Evolutionary conservation across 2,113 vertebrate genomes (phyloP), one percentile per base, ranked within the genome.

Genomic region (Malaclemys terrapin): DNA sequence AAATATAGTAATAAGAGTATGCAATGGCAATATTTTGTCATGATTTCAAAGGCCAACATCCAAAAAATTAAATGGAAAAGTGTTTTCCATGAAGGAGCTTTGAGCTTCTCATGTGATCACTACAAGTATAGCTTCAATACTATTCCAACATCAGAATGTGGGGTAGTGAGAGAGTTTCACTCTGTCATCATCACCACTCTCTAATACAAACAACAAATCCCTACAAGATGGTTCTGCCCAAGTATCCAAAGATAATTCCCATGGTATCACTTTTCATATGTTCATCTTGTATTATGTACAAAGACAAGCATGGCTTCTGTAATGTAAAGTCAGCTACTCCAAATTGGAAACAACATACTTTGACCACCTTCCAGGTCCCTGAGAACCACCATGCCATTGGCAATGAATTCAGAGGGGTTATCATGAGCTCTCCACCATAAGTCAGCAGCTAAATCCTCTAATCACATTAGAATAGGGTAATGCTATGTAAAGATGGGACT

Each of bases 141-240:
- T 6, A 1, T 16, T 42, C 5, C 35, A 13, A 22, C 16, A 52
- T 29, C 78, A 80, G 78, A 80, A 52, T n/a, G 31, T 52, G 35
- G 79, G 2, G 19, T 81, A 50, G 12, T 24, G 50, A 81, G 52
- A 52, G 12, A 35, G 31, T 24, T 10, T 27, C 50, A 53, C 35
- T n/a, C 24, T 49, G 29, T 50, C 29, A 13, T 50, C 16, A 52
- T 29, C 14, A 3, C 3, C 5, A 13, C 72, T 56, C 52, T 38
- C 84, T 52, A 5, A 14, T 4, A 35, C 22, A 65, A 65, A 93
- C 16, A 78, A 69, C 10, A 47, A 85, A 80, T n/a, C 10, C 35
- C 35, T 12, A 5, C 13, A 27, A 80, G 49, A 20, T 1, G 5
- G 19, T 82, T 88, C 3, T 38, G 25, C 8, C 10, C 0, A 0